Conservation (phyloP, 2,797 vertebrate genomes). For the Threskiornis aethiopicus region DNA sequence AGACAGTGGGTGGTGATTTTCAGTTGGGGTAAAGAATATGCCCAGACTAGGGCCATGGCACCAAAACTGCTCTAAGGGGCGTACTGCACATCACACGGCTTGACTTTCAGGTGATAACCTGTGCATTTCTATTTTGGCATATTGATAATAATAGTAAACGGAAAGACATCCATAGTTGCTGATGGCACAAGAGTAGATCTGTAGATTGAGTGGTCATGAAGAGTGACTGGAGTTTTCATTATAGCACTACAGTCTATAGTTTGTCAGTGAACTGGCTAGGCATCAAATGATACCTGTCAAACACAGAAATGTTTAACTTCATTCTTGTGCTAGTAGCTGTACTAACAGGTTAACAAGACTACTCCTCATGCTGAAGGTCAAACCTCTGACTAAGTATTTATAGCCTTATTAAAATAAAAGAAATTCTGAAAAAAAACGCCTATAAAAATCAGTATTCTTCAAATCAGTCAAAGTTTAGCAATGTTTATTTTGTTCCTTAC, state of each 20-base stretch:
- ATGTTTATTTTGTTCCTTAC: neutral
- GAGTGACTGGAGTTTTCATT: neutral
- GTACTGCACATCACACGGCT: rapidly evolving
- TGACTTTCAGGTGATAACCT: neutral
- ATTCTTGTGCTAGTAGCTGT: neutral
- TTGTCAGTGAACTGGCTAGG: neutral
- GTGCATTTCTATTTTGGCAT: neutral
- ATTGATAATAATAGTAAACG: neutral
- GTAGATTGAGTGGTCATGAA: neutral
- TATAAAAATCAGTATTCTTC: neutral
- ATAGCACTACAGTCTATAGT: neutral
- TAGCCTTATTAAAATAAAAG: neutral
- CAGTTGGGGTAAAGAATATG: neutral
- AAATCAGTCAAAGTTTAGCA: neutral
- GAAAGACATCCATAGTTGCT: neutral
- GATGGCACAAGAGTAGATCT: neutral
- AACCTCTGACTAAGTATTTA: neutral
- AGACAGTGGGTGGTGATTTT: neutral
- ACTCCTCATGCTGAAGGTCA: neutral
- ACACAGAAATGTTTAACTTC: neutral
- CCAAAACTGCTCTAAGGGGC: neutral
- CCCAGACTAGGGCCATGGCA: neutral
- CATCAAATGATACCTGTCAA: neutral
- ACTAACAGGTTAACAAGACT: neutral
- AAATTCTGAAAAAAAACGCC: neutral